phyloP scores from a whole-genome alignment of 2,113 vertebrate species.

The Coturnix japonica region DNA sequence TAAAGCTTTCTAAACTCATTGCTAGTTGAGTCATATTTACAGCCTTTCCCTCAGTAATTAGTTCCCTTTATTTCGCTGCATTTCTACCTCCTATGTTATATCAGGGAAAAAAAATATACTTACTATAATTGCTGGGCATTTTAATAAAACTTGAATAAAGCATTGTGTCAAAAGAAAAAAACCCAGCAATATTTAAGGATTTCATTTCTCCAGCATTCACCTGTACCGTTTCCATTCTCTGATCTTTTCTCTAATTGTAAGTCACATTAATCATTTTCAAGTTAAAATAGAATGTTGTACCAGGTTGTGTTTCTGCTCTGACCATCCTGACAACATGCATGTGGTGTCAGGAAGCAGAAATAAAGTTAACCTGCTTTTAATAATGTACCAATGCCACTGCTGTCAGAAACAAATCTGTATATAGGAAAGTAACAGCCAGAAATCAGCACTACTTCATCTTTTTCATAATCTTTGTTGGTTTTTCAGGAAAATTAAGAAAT shows the following conservation, averaged over 20 bases:
- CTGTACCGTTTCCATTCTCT: not conserved
- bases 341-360: not conserved
- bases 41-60: slow-evolving; percentile 37
- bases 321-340: not conserved
- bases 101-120: accelerated
- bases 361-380: not conserved
- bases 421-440: not conserved
- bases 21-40: slow-evolving; percentile 18
- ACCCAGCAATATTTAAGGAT: not conserved
- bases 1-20: slow-evolving; percentile 14
- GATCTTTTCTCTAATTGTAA: not conserved
- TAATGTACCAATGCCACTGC: not conserved
- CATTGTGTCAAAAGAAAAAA: not conserved
- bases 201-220: not conserved
- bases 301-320: not conserved
- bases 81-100: not conserved
- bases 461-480: not conserved
- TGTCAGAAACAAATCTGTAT: not conserved
- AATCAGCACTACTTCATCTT: not conserved
- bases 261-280: not conserved
- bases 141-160: not conserved
- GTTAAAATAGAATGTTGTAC: not conserved
- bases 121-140: not conserved
- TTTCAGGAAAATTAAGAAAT: not conserved
- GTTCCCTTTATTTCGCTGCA: slow-evolving; percentile 2